Conservation (phyloP, 2,888 invertebrate genomes). For the Chaitophorus viminalis region DNA sequence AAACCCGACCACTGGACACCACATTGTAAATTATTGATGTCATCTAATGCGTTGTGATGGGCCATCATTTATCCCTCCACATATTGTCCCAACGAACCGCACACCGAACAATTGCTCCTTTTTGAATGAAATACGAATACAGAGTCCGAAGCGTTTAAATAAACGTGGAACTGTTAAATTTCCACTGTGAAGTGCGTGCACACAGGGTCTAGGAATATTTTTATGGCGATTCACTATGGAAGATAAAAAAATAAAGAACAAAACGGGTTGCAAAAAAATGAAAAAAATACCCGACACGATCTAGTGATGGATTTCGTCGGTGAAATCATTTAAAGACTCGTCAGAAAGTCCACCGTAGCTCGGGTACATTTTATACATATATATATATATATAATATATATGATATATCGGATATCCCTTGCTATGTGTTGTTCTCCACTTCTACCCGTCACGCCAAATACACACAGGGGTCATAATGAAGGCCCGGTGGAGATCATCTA, state of each 20-base stretch:
- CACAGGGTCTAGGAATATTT: too few relatives aligned
- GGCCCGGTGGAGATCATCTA: constrained; percentile 58
- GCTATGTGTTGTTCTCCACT: not conserved
- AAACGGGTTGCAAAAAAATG: too few relatives aligned
- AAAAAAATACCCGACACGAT: too few relatives aligned
- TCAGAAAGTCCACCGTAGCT: too few relatives aligned
- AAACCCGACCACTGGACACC: not conserved
- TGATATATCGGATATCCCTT: constrained; percentile 2
- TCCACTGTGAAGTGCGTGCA: not conserved
- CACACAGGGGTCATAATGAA: constrained; percentile 57
- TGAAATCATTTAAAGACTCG: too few relatives aligned
- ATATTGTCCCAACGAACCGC: not conserved
- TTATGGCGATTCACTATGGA: too few relatives aligned
- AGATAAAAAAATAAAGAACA: too few relatives aligned
- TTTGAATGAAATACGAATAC: not conserved
- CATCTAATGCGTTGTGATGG: constrained; percentile 29
- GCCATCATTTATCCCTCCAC: not conserved
- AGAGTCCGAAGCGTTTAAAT: not conserved
- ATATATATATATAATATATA: not conserved
- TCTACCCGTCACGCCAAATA: not conserved
- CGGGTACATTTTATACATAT: not conserved
- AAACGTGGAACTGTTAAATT: not conserved
- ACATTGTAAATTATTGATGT: constrained; percentile 47
- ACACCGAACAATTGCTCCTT: not conserved
- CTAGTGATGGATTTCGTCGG: too few relatives aligned